Conservation (phyloP, 2,113 vertebrate genomes). For the Physeter macrocephalus region DNA sequence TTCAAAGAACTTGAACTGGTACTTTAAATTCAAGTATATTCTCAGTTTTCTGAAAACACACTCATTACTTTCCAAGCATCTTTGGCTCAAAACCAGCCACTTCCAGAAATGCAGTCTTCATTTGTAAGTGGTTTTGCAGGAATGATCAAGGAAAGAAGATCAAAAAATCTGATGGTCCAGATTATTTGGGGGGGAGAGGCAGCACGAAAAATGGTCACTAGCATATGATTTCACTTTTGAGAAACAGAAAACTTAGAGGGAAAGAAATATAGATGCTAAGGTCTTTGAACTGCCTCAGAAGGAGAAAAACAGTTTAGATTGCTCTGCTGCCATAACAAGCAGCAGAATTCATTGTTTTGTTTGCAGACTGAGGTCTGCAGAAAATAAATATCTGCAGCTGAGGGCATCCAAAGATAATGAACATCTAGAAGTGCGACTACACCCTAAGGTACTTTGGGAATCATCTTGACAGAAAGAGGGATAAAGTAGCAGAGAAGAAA, state of each 20-base stretch:
- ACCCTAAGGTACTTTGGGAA: constrained; percentile 68
- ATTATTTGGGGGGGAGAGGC: neutral
- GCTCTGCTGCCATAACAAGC: constrained; percentile 42
- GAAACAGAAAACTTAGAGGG: constrained; percentile 42
- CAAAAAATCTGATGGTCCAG: neutral
- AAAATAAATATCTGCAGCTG: constrained; percentile 73
- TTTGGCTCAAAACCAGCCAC: constrained; percentile 22
- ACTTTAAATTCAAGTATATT: neutral
- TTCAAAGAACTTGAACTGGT: neutral
- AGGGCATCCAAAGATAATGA: constrained; percentile 71
- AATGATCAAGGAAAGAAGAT: neutral
- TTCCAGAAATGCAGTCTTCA: constrained; percentile 4
- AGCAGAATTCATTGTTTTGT: constrained; percentile 70
- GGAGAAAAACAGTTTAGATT: constrained; percentile 56
- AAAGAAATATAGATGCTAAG: neutral
- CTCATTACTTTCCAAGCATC: constrained; percentile 22
- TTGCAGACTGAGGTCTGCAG: constrained; percentile 61
- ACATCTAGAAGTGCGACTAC: constrained; percentile 51
- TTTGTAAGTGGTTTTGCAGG: neutral
- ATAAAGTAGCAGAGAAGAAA: constrained; percentile 54
- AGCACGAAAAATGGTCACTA: neutral
- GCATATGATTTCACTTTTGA: constrained; percentile 53
- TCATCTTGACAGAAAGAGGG: constrained; percentile 66
- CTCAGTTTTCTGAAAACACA: constrained; percentile 10
- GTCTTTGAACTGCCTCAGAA: constrained; percentile 16